phyloP scores from a whole-genome alignment of 2,888 invertebrate genomes.

The Pammene aurita region DNA sequence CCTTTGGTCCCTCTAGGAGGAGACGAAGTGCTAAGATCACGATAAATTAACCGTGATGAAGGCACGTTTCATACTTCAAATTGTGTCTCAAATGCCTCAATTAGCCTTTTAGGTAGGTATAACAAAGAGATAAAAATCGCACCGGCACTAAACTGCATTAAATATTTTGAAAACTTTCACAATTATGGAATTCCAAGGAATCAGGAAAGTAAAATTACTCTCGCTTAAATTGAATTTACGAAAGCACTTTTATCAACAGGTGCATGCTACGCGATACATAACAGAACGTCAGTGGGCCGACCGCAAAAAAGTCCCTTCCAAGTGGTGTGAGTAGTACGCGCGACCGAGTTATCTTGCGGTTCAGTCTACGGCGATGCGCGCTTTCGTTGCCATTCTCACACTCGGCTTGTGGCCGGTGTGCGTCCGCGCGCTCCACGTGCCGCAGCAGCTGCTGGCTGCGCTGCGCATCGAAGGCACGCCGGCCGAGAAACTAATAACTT shows the following conservation, averaged over 20 bases:
- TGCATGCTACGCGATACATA: background rate
- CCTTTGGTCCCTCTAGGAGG: too few relatives aligned
- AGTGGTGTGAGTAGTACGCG: constrained; percentile 53
- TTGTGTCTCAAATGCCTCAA: too few relatives aligned
- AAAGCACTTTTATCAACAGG: background rate
- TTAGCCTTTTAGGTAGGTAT: too few relatives aligned
- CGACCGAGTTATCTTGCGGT: constrained; percentile 46
- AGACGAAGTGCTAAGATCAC: too few relatives aligned
- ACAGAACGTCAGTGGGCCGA: constrained; percentile 34
- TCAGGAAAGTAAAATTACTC: too few relatives aligned
- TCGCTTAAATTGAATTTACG: background rate
- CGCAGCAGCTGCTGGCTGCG: constrained; percentile 47
- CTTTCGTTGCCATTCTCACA: constrained; percentile 69
- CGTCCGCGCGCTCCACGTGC: constrained; percentile 49
- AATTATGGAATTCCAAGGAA: too few relatives aligned
- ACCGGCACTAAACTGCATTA: too few relatives aligned
- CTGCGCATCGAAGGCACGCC: constrained; percentile 51
- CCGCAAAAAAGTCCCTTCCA: constrained; percentile 55
- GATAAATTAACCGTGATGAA: too few relatives aligned
- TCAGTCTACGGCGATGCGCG: constrained; percentile 78
- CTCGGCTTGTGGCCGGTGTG: constrained; percentile 62
- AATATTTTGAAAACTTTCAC: too few relatives aligned
- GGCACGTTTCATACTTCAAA: too few relatives aligned
- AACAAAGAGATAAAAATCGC: too few relatives aligned
- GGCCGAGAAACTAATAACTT: constrained; percentile 54